Percentiles rank a stretch among this genome's conserved stretches.
Evolutionary conservation across 2,113 vertebrate species (phyloP).

Genomic region (Chaetorhynchus papuensis): DNA sequence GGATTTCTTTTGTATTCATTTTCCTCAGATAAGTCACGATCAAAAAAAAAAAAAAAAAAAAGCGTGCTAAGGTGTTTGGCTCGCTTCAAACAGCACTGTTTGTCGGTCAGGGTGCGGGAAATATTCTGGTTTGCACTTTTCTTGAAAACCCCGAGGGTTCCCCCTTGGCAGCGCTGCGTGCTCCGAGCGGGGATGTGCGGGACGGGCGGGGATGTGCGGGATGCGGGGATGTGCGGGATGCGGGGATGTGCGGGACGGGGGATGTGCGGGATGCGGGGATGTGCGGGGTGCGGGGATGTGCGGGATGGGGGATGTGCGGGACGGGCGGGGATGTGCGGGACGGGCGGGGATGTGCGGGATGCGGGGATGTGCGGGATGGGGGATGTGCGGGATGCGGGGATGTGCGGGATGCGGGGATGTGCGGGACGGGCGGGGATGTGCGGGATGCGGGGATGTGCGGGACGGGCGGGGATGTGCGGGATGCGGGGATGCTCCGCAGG

Average conservation of each 20-base stretch:
- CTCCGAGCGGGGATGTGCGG: not conserved
- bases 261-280: too few species aligned
- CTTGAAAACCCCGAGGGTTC: rapidly evolving
- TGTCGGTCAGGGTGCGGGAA: rapidly evolving
- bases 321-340: too few species aligned
- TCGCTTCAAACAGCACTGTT: rapidly evolving
- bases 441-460: too few species aligned
- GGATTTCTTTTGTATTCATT: not conserved
- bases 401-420: not conserved
- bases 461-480: too few species aligned
- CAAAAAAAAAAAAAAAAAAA: too few species aligned
- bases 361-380: not conserved
- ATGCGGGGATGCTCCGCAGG: not conserved
- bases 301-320: too few species aligned
- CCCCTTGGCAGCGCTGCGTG: rapidly evolving
- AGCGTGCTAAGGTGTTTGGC: rapidly evolving
- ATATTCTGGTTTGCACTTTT: rapidly evolving
- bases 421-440: too few species aligned
- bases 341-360: too few species aligned
- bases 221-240: not conserved
- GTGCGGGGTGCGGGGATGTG: too few species aligned
- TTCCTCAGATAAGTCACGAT: not conserved
- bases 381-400: too few species aligned
- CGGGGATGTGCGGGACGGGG: not conserved
- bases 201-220: not conserved